A percentile compares a stretch with the other conserved stretches of the same genome.
These are phyloP conservation scores for Drosophila chauvacae DNA, from an alignment of 1,140 invertebrate genomes.

Conservation along the genomic window DNA sequence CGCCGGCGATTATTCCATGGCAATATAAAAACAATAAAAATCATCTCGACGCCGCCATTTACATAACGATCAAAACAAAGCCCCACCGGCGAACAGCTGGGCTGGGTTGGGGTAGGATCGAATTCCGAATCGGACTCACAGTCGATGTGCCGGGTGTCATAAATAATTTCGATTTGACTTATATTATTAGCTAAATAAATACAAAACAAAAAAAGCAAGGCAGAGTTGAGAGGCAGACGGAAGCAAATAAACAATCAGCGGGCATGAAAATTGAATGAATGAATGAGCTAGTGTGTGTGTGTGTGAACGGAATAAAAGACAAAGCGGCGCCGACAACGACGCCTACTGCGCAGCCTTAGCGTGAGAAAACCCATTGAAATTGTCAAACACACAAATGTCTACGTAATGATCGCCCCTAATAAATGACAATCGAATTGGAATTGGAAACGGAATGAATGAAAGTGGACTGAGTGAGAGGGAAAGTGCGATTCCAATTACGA, in stretches of 20 bases:
- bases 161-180: slow-evolving; percentile 82
- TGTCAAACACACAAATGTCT: slow-evolving; percentile 68
- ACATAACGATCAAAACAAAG: slow-evolving; percentile 81
- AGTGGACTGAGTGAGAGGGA: slow-evolving; percentile 24
- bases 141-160: slow-evolving; percentile 75
- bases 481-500: slow-evolving; percentile 47
- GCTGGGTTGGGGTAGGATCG: slow-evolving; percentile 53
- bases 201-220: slow-evolving; percentile 39
- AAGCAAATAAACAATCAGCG: slow-evolving; percentile 64
- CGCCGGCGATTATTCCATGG: slow-evolving; percentile 51
- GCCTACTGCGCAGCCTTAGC: slow-evolving; percentile 67
- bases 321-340: slow-evolving; percentile 54
- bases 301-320: slow-evolving; percentile 58
- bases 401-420: slow-evolving; percentile 73
- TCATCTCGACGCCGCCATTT: slow-evolving; percentile 69
- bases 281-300: slow-evolving; percentile 6
- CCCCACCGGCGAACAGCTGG: slow-evolving; percentile 26
- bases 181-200: slow-evolving; percentile 83
- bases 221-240: slow-evolving; percentile 35
- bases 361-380: slow-evolving; percentile 81
- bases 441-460: slow-evolving; percentile 24
- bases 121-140: slow-evolving; percentile 25
- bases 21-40: slow-evolving; percentile 76
- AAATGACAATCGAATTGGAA: slow-evolving; percentile 67
- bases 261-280: slow-evolving; percentile 73